Base-by-base conservation (phyloP, 1,140 invertebrate species). In the Elysia chlorotica region DNA sequence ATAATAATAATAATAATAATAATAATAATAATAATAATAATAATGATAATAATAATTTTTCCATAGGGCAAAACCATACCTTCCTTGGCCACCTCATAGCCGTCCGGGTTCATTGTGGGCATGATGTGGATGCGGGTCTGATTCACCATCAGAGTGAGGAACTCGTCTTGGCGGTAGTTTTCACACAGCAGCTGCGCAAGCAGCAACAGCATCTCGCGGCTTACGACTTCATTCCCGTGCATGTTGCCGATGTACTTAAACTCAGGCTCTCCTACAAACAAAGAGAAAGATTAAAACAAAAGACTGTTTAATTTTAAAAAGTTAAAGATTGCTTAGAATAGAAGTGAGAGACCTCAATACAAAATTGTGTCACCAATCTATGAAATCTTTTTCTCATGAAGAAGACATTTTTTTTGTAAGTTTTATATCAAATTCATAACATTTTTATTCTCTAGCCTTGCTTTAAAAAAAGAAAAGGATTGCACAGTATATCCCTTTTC, bases 191-290 rank as follows among this genome's bases (percentile, higher is more conserved):
- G 41, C 41, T 83, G 76, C 57, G 83, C 76, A 5, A 87, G 74
- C 10, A 74, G 41, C 31, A 99, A 88, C n/a, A 96, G 85, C 56
- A 96, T 86, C 87, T 96, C 95, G 14, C 95, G 88, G 0, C 95
- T 94, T 54, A 96, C 88, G 0, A 95, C 93, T 87, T 96, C 95
- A 87, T 96, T 96, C 37, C 95, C 95, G 82, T 96, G 95, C 91
- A 96, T 96, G 86, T 96, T 96, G 28, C 91, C 95, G 62, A 96
- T 91, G 85, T 95, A 96, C 86, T 96, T 96, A 82, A 96, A 86
- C 73, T 87, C 84, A 28, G 86, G 85, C 68, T 86, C 82, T 33
- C 85, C 84, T 86, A 65, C 6, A 80, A 66, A 69, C 2, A 33
- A 25, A n/a, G 17, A 10, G 10, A 4, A 14, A 63, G 31, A 68